Conservation (phyloP, 2,113 vertebrate genomes). For the Bagarius yarrelli region DNA sequence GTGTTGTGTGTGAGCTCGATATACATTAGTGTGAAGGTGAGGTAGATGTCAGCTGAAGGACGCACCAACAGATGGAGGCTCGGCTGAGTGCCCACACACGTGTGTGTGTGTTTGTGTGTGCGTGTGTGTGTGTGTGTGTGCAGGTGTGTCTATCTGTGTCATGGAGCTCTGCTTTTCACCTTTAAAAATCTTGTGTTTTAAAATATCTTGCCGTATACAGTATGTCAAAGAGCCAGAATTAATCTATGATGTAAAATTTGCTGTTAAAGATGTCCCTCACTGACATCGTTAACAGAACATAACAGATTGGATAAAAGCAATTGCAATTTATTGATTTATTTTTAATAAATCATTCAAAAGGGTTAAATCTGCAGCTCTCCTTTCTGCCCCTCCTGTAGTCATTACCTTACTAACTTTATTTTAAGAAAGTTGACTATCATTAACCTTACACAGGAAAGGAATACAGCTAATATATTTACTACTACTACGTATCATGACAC, state of each 20-base stretch:
- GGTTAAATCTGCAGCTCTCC: too few species aligned
- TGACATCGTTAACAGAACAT: neutral
- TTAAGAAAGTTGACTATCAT: too few species aligned
- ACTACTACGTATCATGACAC: neutral
- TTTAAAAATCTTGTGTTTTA: neutral
- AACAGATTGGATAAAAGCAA: neutral
- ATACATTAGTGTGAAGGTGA: constrained; percentile 36
- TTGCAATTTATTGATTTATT: neutral
- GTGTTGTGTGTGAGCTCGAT: neutral
- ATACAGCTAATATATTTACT: neutral
- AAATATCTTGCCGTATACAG: neutral
- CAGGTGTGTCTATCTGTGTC: neutral
- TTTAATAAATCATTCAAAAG: neutral
- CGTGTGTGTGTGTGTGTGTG: constrained; percentile 6
- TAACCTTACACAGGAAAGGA: too few species aligned
- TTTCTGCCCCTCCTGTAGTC: too few species aligned
- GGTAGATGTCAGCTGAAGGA: constrained; percentile 50
- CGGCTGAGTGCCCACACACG: constrained; percentile 15
- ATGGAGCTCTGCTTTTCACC: neutral
- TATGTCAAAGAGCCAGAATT: neutral
- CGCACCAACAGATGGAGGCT: neutral
- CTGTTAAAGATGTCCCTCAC: neutral
- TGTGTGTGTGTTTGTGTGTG: neutral
- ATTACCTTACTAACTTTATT: too few species aligned
- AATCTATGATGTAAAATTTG: neutral